Evolutionary conservation across 2,888 invertebrate genomes (phyloP).

Genomic region (Heliconius aoede): DNA sequence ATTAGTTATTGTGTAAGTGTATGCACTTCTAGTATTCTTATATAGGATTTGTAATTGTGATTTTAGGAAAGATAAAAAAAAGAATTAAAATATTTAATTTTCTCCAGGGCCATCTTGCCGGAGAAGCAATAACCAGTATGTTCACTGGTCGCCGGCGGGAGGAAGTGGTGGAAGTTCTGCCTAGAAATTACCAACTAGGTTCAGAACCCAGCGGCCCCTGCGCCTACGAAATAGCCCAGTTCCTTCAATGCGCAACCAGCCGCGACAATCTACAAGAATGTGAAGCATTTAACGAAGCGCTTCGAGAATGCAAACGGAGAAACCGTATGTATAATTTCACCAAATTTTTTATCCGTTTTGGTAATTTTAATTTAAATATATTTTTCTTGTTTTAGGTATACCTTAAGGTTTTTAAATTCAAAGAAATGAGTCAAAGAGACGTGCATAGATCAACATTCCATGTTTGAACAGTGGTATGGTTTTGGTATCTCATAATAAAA

Average conservation of each 20-base stretch:
- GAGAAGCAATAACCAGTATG: conserved; percentile 89
- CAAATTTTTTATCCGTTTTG: neutral
- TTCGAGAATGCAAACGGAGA: conserved; percentile 94
- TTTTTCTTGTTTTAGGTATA: conserved; percentile 49
- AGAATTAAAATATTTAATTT: neutral
- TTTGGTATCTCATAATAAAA: neutral
- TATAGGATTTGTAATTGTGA: neutral
- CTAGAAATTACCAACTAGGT: conserved; percentile 65
- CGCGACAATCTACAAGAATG: conserved; percentile 94
- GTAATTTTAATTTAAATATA: neutral
- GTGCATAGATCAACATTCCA: neutral
- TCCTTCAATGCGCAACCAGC: conserved; percentile 94
- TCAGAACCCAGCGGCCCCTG: conserved; percentile 89
- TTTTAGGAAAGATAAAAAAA: too few species aligned
- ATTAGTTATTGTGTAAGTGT: too few species aligned
- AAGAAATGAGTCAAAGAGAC: too few species aligned
- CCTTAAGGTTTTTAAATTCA: conserved; percentile 43
- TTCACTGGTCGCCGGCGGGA: conserved; percentile 64
- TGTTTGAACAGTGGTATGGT: neutral
- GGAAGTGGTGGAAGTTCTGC: conserved; percentile 64
- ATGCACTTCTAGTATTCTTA: too few species aligned
- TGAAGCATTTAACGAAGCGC: conserved; percentile 96
- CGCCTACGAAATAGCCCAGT: conserved; percentile 96
- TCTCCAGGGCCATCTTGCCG: conserved; percentile 93
- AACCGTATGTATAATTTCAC: conserved; percentile 81